These are phyloP conservation scores for Pygoscelis adeliae DNA, from an alignment of 2,113 vertebrate genomes.

Conservation along the genomic window DNA sequence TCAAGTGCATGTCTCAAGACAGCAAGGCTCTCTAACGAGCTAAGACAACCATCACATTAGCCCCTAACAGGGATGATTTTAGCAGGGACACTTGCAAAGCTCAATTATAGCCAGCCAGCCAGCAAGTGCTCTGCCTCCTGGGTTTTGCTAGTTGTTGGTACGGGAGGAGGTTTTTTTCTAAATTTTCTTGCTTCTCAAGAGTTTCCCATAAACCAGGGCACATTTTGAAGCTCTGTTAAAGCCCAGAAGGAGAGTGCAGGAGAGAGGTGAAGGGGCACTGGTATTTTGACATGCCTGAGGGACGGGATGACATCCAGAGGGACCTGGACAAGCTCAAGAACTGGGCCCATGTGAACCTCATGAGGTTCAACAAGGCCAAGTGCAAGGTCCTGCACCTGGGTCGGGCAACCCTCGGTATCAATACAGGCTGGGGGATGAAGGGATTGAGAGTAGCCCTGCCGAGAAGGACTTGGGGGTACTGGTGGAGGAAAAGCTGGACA, in stretches of 20 bases:
- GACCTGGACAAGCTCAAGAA: not conserved
- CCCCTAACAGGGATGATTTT: constrained; percentile 31
- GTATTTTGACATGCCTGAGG: not conserved
- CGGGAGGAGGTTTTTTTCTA: not conserved
- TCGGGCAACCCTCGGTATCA: not conserved
- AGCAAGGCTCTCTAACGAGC: constrained; percentile 47
- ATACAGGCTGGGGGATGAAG: not conserved
- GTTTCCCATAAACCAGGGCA: not conserved
- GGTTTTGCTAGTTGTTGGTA: not conserved
- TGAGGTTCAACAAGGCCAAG: not conserved
- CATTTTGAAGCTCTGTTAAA: not conserved
- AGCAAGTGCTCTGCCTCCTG: constrained; percentile 6
- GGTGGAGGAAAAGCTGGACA: not conserved
- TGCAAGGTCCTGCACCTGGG: not conserved
- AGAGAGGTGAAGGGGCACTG: not conserved
- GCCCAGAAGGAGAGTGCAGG: not conserved
- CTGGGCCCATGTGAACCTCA: not conserved
- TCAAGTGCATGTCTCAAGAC: constrained; percentile 28
- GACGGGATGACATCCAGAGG: not conserved
- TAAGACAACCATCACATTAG: constrained; percentile 46
- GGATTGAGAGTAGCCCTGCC: not conserved
- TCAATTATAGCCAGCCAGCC: not conserved
- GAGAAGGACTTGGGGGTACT: not conserved
- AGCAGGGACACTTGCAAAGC: constrained; percentile 15
- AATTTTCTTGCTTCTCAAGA: not conserved